Base-by-base conservation (phyloP, 2,888 invertebrate species). In the Dexiosoma caninum region DNA sequence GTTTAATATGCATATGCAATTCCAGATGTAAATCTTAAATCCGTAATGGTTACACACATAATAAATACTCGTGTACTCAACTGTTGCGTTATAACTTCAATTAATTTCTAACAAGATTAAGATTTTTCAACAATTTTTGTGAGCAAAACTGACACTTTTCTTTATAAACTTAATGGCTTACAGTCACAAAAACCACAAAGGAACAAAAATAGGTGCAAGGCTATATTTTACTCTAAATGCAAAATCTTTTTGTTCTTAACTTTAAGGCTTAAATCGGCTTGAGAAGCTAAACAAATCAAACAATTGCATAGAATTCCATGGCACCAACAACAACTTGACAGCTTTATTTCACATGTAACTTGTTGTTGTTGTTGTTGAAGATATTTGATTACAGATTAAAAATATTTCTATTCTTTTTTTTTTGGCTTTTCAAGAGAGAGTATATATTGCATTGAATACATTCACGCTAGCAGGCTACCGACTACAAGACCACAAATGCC, bases 331-430 rank as follows among this genome's bases (percentile, higher is more conserved):
- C 49, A 59, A 64, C 66, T n/a, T 66, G 57, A 57, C 66, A 74
- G 44, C 35, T 74, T 57, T 57, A 40, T 49, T 75, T 75, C 49
- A 67, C 66, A 67, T 75, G 46, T 44, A 46, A 55, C n/a, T n/a
- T n/a, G n/a, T n/a, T n/a, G n/a, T n/a, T n/a, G n/a, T 55, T 57
- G 44, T 59, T 75, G 19, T 40, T 32, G 35, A 27, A 12, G 35
- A 57, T 51, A 49, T 49, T 59, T 67, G 75, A 66, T 75, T 75
- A 42, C 10, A 57, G 55, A 66, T 66, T 57, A 49, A 46, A 37
- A 19, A 37, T 44, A n/a, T n/a, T n/a, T n/a, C n/a, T n/a, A n/a
- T n/a, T n/a, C n/a, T n/a, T n/a, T n/a, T n/a, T 53, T 35, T 12
- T 27, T 35, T 30, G 23, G 7, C 14, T 40, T 42, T 51, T 32